Conservation (phyloP, 2,888 invertebrate species). For the Neoascia interrupta region DNA sequence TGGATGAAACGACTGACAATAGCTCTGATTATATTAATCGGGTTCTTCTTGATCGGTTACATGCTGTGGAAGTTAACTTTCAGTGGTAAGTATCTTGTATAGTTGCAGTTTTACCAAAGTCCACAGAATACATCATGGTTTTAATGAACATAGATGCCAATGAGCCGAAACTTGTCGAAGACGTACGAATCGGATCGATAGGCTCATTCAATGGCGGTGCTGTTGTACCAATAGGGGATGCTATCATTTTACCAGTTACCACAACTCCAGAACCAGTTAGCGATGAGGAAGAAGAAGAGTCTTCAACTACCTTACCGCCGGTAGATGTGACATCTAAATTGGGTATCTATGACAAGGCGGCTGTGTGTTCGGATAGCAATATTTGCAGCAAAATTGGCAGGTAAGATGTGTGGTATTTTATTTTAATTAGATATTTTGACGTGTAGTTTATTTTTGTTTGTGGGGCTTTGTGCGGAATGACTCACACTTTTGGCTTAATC, state of each 20-base stretch:
- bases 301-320: slow-evolving; percentile 31
- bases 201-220: slow-evolving; percentile 21
- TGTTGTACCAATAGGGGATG: slow-evolving; percentile 16
- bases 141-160: slow-evolving; percentile 46
- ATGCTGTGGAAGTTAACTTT: slow-evolving; percentile 78
- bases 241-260: slow-evolving; percentile 15
- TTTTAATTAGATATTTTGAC: no score
- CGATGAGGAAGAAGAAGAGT: not conserved
- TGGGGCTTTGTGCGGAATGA: slow-evolving; percentile 9
- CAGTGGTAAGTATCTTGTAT: slow-evolving; percentile 76
- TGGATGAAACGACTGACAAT: slow-evolving; percentile 79
- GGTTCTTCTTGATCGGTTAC: slow-evolving; percentile 77
- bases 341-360: slow-evolving; percentile 81
- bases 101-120: no score
- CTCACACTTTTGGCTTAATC: not conserved
- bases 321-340: slow-evolving; percentile 72
- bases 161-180: slow-evolving; percentile 53
- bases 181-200: slow-evolving; percentile 33
- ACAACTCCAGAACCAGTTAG: slow-evolving; percentile 23
- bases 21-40: slow-evolving; percentile 77
- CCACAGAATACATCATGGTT: no score
- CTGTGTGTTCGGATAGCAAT: slow-evolving; percentile 89
- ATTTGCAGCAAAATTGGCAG: slow-evolving; percentile 90
- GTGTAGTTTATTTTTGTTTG: not conserved
- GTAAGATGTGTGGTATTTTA: slow-evolving; percentile 80